Conservation (phyloP, 2,113 vertebrate species). For the Lepisosteus osseus region DNA sequence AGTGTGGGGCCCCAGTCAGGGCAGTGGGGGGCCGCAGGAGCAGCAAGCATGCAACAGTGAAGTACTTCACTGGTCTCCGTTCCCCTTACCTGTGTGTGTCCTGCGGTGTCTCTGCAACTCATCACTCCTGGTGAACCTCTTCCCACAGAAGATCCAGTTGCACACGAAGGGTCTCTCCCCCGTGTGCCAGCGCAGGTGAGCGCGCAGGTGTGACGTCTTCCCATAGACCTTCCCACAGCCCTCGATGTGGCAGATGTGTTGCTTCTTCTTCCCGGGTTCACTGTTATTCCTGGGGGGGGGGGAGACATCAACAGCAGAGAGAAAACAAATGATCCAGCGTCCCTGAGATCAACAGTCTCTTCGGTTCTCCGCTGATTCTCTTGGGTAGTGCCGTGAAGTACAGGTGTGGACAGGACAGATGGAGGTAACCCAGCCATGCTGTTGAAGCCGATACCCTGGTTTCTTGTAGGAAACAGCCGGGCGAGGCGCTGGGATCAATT, state of each 20-base stretch:
- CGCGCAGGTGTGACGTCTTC: conserved; percentile 95
- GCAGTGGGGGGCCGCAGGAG: background rate
- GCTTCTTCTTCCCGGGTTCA: conserved; percentile 96
- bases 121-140: conserved; percentile 93
- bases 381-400: too few species aligned
- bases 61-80: background rate
- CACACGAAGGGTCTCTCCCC: conserved; percentile 96
- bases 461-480: too few species aligned
- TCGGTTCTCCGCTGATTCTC: too few species aligned
- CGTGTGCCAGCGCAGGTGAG: conserved; percentile 97
- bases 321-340: too few species aligned
- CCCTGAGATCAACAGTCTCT: too few species aligned
- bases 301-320: background rate
- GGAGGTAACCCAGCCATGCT: too few species aligned
- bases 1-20: too few species aligned
- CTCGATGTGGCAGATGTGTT: conserved; percentile 98
- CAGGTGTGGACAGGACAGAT: too few species aligned
- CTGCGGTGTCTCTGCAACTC: conserved; percentile 95
- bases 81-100: conserved; percentile 86
- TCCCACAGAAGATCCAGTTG: conserved; percentile 98
- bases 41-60: background rate
- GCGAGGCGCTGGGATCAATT: too few species aligned
- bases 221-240: conserved; percentile 98
- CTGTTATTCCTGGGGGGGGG: conserved; percentile 76
- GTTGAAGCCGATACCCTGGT: too few species aligned